These are phyloP conservation scores for Vicugna pacos DNA, from an alignment of 2,113 vertebrate genomes.

Conservation along the genomic window DNA sequence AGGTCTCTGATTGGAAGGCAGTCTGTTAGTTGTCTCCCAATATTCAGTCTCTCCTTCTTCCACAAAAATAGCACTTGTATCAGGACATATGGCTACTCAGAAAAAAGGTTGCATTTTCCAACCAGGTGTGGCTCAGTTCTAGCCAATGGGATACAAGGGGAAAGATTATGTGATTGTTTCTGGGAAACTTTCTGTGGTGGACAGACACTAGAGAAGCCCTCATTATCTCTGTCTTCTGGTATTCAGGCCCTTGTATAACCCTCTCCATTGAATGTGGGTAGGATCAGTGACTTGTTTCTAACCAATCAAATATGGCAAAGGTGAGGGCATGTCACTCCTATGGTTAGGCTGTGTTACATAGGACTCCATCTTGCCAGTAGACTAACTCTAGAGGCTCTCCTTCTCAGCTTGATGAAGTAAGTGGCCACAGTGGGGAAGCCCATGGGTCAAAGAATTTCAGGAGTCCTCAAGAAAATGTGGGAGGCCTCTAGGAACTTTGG, in stretches of 20 bases:
- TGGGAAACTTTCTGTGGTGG: too few relatives aligned
- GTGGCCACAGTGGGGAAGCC: not conserved
- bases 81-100: not conserved
- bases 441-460: not conserved
- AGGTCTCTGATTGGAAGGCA: not conserved
- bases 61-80: not conserved
- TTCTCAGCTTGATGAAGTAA: not conserved
- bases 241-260: not conserved
- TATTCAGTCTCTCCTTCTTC: not conserved
- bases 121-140: not conserved
- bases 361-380: not conserved
- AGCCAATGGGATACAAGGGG: not conserved
- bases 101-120: not conserved
- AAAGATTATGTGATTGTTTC: not conserved
- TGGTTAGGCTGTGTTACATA: not conserved
- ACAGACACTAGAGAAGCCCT: not conserved
- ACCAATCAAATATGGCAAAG: not conserved
- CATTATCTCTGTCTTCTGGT: not conserved
- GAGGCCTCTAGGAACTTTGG: not conserved
- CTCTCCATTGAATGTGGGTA: not conserved
- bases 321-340: not conserved
- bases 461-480: not conserved
- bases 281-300: not conserved
- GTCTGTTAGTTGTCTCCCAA: not conserved
- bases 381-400: not conserved